Evolutionary conservation across 2,113 vertebrate genomes (phyloP), one percentile per base, ranked within the genome.

Genomic region (Rhodinocichla rosea): DNA sequence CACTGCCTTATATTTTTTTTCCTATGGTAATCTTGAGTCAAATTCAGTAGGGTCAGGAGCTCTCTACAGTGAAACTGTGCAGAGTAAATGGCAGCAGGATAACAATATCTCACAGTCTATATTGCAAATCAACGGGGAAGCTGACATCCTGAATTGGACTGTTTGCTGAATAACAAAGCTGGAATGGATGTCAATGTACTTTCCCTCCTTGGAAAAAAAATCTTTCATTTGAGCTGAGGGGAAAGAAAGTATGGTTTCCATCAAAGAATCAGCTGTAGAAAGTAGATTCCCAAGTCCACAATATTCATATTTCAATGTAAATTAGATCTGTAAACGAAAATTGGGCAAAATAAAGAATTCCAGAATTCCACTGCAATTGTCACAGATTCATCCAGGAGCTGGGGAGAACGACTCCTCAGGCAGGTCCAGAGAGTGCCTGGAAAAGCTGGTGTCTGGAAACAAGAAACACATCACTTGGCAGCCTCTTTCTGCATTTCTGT

Each of bases 301-400:
- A 11, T 7, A n/a, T 28, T 79, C 0, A 0, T 22, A 50, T 74
- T 73, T 37, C 23, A 35, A 56, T n/a, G 44, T 4, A 77, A 44
- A 62, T 80, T 65, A 49, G 32, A 47, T 45, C 42, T 53, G 12
- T 59, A 62, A 90, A 50, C 9, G 80, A 70, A 84, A 73, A 42
- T 6, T 8, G 10, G 39, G 6, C 44, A 56, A 71, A 78, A 19
- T 74, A 22, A 50, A 62, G 6, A 13, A 53, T 69, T 92, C 33
- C 45, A 55, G 21, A 90, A 59, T n/a, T 64, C 14, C 3, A 1
- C 26, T 32, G 13, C 20, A 19, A 27, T 39, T 68, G 11, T 57
- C 39, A 50, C 50, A 33, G 40, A 14, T 63, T 81, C 21, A 22
- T 39, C 18, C 33, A 42, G 37, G 22, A 86, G 33, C 1, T 75